phyloP scores from a whole-genome alignment of 2,888 invertebrate genomes.

The Scaptomyza polygonia region DNA sequence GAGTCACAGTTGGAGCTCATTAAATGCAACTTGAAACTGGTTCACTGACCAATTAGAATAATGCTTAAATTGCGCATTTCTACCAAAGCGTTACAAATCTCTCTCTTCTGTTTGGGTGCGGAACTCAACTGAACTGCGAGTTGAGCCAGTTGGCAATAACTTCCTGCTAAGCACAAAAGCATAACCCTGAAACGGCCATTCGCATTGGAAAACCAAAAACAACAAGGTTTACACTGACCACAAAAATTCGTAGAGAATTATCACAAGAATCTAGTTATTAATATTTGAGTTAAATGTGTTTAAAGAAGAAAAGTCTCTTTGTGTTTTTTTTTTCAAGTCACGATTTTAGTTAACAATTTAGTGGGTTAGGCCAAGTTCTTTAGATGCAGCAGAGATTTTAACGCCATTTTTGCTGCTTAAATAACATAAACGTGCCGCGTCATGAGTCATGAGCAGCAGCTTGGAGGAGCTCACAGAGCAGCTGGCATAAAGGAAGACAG shows the following conservation, averaged over 20 bases:
- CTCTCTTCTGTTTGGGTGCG: conserved; percentile 37
- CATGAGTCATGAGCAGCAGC: conserved; percentile 37
- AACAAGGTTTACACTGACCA: no score
- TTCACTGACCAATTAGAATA: conserved; percentile 74
- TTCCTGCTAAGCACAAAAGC: conserved; percentile 59
- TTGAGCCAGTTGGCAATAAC: conserved; percentile 47
- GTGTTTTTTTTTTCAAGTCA: no score
- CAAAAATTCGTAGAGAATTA: background rate
- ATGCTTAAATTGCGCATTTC: conserved; percentile 54
- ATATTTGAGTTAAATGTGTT: no score
- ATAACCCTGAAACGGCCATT: conserved; percentile 67
- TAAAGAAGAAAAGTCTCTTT: no score
- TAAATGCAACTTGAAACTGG: conserved; percentile 63
- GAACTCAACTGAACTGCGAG: conserved; percentile 12
- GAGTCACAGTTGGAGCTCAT: conserved; percentile 58
- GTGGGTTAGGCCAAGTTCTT: conserved; percentile 21
- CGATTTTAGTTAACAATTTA: background rate
- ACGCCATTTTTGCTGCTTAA: conserved; percentile 31
- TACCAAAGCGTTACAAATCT: conserved; percentile 32
- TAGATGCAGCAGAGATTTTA: conserved; percentile 10
- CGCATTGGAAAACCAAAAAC: no score
- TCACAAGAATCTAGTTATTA: no score
- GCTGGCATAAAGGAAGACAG: conserved; percentile 9
- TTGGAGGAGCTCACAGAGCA: background rate
- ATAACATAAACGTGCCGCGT: conserved; percentile 63